Evolutionary conservation across 2,113 vertebrate genomes (phyloP).

Genomic region (Pluvialis apricaria): DNA sequence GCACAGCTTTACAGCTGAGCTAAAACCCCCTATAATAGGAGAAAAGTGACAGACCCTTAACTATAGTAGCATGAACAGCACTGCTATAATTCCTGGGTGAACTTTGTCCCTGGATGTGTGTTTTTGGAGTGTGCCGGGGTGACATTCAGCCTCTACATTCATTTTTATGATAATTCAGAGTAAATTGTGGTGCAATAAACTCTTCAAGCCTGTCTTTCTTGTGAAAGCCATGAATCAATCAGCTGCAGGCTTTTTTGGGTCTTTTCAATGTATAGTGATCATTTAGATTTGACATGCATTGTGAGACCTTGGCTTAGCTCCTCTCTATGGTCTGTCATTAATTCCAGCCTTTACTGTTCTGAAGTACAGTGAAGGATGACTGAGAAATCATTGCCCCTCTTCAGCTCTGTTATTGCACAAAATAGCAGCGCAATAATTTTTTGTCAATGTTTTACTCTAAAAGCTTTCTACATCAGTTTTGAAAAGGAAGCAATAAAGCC

Average conservation of each 20-base stretch:
- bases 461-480: constrained; percentile 94
- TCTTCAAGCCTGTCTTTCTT: constrained; percentile 86
- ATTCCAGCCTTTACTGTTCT: constrained; percentile 90
- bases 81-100: constrained; percentile 63
- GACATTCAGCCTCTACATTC: constrained; percentile 79
- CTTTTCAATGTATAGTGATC: constrained; percentile 86
- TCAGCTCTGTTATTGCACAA: constrained; percentile 91
- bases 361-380: constrained; percentile 96
- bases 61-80: constrained; percentile 43
- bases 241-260: constrained; percentile 83
- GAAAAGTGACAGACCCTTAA: constrained; percentile 50
- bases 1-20: constrained; percentile 41
- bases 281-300: constrained; percentile 94
- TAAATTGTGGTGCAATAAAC: constrained; percentile 87
- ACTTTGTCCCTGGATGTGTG: constrained; percentile 77
- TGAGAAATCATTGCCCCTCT: constrained; percentile 92
- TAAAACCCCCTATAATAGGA: constrained; percentile 36
- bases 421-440: constrained; percentile 94
- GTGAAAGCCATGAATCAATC: constrained; percentile 92
- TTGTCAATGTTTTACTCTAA: constrained; percentile 98
- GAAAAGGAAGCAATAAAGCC: constrained; percentile 99
- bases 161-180: constrained; percentile 85
- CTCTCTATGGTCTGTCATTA: constrained; percentile 88
- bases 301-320: constrained; percentile 86
- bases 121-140: constrained; percentile 76